These are phyloP conservation scores for Choloepus hoffmanni DNA, from an alignment of 2,113 vertebrate genomes.

Conservation along the genomic window DNA sequence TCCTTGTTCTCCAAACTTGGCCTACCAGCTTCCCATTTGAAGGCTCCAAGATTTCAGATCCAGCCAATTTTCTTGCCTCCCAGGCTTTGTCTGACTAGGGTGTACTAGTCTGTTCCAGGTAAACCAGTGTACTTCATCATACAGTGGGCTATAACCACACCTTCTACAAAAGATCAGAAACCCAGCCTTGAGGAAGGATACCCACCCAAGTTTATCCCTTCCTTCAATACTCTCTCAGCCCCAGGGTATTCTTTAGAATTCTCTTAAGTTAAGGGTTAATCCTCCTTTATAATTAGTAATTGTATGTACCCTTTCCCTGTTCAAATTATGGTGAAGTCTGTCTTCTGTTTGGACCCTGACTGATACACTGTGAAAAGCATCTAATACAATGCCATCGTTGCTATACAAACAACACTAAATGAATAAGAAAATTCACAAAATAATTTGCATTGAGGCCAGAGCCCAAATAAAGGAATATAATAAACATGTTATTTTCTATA, in stretches of 20 bases:
- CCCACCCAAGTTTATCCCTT: background rate
- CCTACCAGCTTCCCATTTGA: background rate
- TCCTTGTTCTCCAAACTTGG: background rate
- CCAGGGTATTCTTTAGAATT: background rate
- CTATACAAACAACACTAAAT: background rate
- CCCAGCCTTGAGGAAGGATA: background rate
- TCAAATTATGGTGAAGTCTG: background rate
- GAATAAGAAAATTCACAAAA: background rate
- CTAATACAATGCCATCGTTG: background rate
- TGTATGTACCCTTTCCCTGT: background rate
- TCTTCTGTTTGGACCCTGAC: background rate
- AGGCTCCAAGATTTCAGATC: background rate
- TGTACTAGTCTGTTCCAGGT: background rate
- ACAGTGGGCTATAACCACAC: background rate
- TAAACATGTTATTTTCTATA: background rate
- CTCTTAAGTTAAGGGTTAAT: background rate
- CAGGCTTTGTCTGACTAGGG: background rate
- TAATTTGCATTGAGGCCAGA: background rate
- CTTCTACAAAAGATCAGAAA: background rate
- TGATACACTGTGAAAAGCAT: background rate
- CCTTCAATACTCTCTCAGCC: background rate
- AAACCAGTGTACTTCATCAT: background rate
- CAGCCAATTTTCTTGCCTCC: background rate
- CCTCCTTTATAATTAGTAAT: background rate
- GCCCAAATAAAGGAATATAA: background rate